Evolutionary conservation across 2,113 vertebrate genomes (phyloP), one percentile per base, ranked within the genome.

Genomic region (Heterotilapia buettikoferi): DNA sequence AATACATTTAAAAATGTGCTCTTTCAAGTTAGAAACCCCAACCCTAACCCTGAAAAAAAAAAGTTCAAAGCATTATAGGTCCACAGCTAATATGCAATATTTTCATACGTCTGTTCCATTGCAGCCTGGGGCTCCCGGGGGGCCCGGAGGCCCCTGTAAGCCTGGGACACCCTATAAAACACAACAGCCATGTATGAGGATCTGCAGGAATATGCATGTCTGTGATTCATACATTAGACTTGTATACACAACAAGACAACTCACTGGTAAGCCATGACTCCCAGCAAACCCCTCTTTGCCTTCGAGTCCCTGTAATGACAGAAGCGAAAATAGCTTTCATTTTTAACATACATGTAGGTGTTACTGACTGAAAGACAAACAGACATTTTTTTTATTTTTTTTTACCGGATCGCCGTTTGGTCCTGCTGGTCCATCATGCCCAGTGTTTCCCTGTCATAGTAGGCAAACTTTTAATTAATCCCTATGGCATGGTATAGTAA

Each of bases 201-300:
- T 31, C 16, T 29, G 11, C 11, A 45, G 33, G 21, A 53, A 45
- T 13, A 61, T 24, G 26, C 14, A 29, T 13, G 36, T 16, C 5
- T 33, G 36, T 3, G 29, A 63, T 6, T 36, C n/a, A 38, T 9
- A 43, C 9, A 56, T 80, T 5, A 33, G 33, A 9, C 4, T 78
- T 31, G 16, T 78, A 52, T 33, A 31, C 24, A 52, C 4, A n/a
- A 52, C 31, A 63, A 73, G 52, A 59, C 4, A 82, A 7, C 84
- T 92, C 83, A 95, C 95, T n/a, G 95, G 94, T 82, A 94, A 88
- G 73, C 95, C 94, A 43, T 94, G 90, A 84, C 91, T 85, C 7
- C 94, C 95, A 54, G 71, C 84, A 92, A 90, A 92, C 66, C 95
- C 95, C 14, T 94, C 93, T 88, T 90, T 94, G 11, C 95, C 95